Evolutionary conservation across 2,113 vertebrate species (phyloP).

Genomic region (Solea senegalensis): DNA sequence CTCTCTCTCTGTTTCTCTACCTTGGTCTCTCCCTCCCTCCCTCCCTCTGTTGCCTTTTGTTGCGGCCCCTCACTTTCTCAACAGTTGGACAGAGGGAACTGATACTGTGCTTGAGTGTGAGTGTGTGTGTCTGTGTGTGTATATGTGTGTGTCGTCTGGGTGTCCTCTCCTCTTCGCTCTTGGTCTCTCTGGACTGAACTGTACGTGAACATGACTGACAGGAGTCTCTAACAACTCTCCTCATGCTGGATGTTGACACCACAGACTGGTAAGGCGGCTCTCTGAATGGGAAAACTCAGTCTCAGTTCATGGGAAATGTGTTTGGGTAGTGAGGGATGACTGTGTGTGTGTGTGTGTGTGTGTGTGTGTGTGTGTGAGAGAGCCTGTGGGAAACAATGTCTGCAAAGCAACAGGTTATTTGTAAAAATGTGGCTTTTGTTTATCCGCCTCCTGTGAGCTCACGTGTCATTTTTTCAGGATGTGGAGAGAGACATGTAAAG

Average conservation of each 20-base stretch:
- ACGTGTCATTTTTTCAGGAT: constrained; percentile 6
- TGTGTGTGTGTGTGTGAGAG: background rate
- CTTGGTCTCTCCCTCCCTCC: constrained; percentile 53
- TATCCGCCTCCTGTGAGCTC: constrained; percentile 9
- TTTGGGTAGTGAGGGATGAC: background rate
- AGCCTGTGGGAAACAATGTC: constrained; percentile 4
- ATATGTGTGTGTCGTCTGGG: constrained; percentile 26
- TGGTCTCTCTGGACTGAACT: constrained; percentile 57
- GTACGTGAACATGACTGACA: constrained; percentile 62
- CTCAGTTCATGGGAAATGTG: constrained; percentile 5
- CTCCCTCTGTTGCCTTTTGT: constrained; percentile 74
- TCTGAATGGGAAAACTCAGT: constrained; percentile 6
- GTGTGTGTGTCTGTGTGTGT: constrained; percentile 17
- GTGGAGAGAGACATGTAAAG: constrained; percentile 16
- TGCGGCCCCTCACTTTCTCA: constrained; percentile 76
- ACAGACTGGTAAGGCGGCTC: constrained; percentile 71
- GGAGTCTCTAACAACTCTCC: constrained; percentile 51
- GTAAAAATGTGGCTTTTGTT: constrained; percentile 5
- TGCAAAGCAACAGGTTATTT: constrained; percentile 42
- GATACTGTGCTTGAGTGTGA: constrained; percentile 50
- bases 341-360: constrained; percentile 25
- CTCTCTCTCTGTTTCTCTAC: constrained; percentile 44
- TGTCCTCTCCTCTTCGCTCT: constrained; percentile 22
- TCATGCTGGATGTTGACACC: constrained; percentile 65
- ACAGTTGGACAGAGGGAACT: constrained; percentile 69